Evolutionary conservation across 2,113 vertebrate genomes (phyloP).

Genomic region (Rhinolophus sinicus): DNA sequence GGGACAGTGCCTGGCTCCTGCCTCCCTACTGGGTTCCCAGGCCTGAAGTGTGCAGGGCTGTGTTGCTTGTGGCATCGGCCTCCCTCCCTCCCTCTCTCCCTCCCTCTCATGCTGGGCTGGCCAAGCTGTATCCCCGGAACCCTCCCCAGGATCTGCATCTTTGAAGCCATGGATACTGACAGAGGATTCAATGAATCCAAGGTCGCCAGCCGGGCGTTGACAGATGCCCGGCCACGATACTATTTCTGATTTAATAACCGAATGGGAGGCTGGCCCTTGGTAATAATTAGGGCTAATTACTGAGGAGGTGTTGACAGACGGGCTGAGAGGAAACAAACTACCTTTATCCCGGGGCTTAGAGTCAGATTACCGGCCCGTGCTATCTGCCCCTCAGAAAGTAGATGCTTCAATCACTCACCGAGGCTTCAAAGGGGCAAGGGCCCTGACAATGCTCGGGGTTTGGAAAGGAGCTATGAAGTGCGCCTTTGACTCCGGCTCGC

Average conservation of each 20-base stretch:
- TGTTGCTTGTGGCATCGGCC: not conserved
- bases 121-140: conserved; percentile 89
- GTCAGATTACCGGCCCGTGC: conserved; percentile 98
- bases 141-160: conserved; percentile 89
- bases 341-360: conserved; percentile 99
- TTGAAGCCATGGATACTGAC: conserved; percentile 95
- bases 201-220: conserved; percentile 95
- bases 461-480: conserved; percentile 87
- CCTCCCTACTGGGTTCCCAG: not conserved
- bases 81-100: not conserved
- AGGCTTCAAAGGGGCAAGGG: conserved; percentile 91
- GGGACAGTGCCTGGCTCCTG: not conserved
- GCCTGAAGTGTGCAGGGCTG: not conserved
- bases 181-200: conserved; percentile 98
- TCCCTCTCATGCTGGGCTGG: not conserved
- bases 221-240: conserved; percentile 95
- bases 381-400: conserved; percentile 96
- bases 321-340: conserved; percentile 99
- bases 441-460: conserved; percentile 87
- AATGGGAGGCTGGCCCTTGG: conserved; percentile 98
- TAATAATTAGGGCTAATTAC: conserved; percentile 99
- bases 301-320: conserved; percentile 98
- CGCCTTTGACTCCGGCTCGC: conserved; percentile 86
- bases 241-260: conserved; percentile 99
- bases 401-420: conserved; percentile 92